phyloP scores from a whole-genome alignment of 92 coral and sea anemone genomes.

The Porites rus region DNA sequence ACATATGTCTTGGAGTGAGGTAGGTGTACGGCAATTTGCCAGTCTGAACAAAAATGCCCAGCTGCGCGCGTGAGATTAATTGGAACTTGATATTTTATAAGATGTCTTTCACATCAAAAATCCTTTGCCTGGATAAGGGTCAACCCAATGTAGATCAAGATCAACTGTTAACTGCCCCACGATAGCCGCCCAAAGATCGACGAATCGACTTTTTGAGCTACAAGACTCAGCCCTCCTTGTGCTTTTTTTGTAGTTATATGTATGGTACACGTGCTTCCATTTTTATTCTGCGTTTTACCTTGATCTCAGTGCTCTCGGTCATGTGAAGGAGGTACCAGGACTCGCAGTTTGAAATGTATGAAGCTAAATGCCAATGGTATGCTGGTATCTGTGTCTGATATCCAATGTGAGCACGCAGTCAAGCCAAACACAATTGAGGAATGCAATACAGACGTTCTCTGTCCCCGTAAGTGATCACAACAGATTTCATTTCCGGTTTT shows the following conservation, averaged over 20 bases:
- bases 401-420: constrained; percentile 72
- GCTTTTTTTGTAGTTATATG: too few relatives aligned
- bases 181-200: too few relatives aligned
- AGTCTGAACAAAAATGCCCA: not conserved
- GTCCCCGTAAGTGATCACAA: constrained; percentile 60
- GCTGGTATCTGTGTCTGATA: constrained; percentile 58
- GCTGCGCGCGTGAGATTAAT: too few relatives aligned
- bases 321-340: constrained; percentile 75
- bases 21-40: not conserved
- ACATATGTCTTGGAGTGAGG: constrained; percentile 83
- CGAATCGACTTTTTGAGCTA: too few relatives aligned
- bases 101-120: too few relatives aligned
- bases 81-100: too few relatives aligned
- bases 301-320: constrained; percentile 76
- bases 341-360: constrained; percentile 72
- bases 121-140: too few relatives aligned
- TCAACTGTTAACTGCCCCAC: too few relatives aligned
- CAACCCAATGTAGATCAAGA: too few relatives aligned
- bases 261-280: too few relatives aligned
- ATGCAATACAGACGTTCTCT: constrained; percentile 72
- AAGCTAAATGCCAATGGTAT: constrained; percentile 67
- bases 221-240: too few relatives aligned
- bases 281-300: not conserved
- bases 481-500: too few relatives aligned
- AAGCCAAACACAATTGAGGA: constrained; percentile 63